Conservation (phyloP, 1,140 invertebrate genomes). For the Solenopsis invicta region DNA sequence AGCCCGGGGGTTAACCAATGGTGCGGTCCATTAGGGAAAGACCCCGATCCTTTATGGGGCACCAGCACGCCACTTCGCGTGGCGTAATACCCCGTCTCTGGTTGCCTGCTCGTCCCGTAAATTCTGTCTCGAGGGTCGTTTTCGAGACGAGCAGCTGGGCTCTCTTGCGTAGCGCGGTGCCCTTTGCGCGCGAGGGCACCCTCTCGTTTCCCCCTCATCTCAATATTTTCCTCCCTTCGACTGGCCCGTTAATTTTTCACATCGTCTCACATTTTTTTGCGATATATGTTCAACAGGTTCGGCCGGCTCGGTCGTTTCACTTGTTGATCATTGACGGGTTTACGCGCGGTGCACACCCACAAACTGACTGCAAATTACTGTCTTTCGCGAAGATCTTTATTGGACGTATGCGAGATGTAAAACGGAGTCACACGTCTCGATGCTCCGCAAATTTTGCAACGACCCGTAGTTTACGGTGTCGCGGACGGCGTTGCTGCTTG, state of each 20-base stretch:
- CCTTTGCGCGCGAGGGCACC: background rate
- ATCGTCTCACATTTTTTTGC: background rate
- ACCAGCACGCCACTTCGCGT: slow-evolving; percentile 62
- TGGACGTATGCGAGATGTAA: background rate
- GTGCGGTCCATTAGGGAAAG: slow-evolving; percentile 62
- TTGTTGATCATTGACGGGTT: slow-evolving; percentile 59
- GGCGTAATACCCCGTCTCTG: slow-evolving; percentile 60
- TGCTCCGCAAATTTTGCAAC: background rate
- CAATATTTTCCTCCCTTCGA: background rate
- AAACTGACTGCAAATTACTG: slow-evolving; percentile 24
- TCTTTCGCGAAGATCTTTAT: slow-evolving; percentile 22
- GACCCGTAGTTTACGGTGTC: background rate
- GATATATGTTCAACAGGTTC: slow-evolving; percentile 59
- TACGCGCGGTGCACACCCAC: background rate
- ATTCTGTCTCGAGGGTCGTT: slow-evolving; percentile 50
- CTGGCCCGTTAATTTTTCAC: slow-evolving; percentile 43
- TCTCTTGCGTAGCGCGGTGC: background rate
- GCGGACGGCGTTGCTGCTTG: background rate
- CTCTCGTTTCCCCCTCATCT: too few species aligned
- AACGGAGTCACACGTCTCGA: background rate
- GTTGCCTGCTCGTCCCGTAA: slow-evolving; percentile 51
- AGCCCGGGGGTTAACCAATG: slow-evolving; percentile 47
- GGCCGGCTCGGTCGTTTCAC: slow-evolving; percentile 40
- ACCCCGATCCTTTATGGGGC: slow-evolving; percentile 58
- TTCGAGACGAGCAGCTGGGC: slow-evolving; percentile 2